These are phyloP conservation scores for Eristalis tenax DNA, from an alignment of 2,888 invertebrate genomes.

Conservation along the genomic window DNA sequence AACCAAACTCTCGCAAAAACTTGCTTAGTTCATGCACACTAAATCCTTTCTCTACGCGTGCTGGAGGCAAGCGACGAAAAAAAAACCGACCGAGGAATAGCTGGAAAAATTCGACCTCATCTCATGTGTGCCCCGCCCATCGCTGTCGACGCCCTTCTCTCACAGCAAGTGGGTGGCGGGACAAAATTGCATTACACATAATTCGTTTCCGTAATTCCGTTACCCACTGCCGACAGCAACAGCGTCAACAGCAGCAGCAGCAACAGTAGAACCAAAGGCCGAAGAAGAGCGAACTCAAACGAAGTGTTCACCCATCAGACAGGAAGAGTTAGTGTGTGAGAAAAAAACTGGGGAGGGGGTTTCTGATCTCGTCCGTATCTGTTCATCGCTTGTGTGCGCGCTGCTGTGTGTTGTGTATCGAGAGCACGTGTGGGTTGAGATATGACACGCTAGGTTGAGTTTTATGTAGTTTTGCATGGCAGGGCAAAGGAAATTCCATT, in stretches of 20 bases:
- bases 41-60: slow-evolving; percentile 1
- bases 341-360: background rate
- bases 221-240: slow-evolving; percentile 48
- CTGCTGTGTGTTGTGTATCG: slow-evolving; percentile 46
- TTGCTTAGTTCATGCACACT: background rate
- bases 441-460: slow-evolving; percentile 64
- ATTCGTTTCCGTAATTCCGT: slow-evolving; percentile 66
- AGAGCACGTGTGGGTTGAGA: slow-evolving; percentile 34
- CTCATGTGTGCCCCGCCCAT: background rate
- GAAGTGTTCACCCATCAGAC: slow-evolving; percentile 10
- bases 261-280: slow-evolving; percentile 6
- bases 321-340: background rate
- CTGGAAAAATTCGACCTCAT: slow-evolving; percentile 9
- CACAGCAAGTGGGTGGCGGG: background rate
- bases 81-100: background rate
- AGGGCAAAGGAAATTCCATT: slow-evolving; percentile 67
- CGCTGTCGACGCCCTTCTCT: background rate
- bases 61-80: background rate
- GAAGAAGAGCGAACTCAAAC: slow-evolving; percentile 21
- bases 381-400: background rate
- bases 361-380: slow-evolving; percentile 19
- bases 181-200: slow-evolving; percentile 62
- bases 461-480: slow-evolving; percentile 65
- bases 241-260: slow-evolving; percentile 1
- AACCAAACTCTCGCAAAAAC: background rate